A percentile compares a stretch with the other conserved stretches of the same genome.
Conservation (phyloP, 2,797 vertebrate species). For the Propithecus deckenii region DNA sequence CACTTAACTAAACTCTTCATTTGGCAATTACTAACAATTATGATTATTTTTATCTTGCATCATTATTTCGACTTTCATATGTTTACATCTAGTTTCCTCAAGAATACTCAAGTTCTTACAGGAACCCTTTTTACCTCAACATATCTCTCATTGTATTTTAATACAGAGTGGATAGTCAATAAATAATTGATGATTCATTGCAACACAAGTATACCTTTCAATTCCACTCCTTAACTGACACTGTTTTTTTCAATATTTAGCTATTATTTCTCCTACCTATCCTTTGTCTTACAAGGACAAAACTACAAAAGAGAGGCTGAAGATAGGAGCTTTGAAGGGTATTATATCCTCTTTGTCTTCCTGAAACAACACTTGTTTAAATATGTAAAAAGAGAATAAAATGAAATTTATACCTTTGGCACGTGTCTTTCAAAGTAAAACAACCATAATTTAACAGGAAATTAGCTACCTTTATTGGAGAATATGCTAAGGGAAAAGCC, state of each 20-base stretch:
- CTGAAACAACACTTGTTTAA: background rate
- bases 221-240: background rate
- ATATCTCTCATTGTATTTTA: background rate
- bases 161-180: background rate
- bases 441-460: slow-evolving; percentile 1
- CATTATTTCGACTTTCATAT: background rate
- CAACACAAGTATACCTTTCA: background rate
- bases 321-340: background rate
- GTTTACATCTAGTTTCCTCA: background rate
- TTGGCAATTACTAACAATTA: slow-evolving; percentile 26
- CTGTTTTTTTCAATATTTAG: background rate
- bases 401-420: background rate
- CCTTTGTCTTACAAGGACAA: background rate
- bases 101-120: background rate
- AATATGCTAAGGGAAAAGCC: background rate
- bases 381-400: background rate
- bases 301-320: slow-evolving; percentile 10
- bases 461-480: background rate
- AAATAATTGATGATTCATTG: background rate
- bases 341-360: background rate
- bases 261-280: background rate
- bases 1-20: background rate
- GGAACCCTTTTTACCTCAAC: background rate
- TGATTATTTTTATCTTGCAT: background rate
- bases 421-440: slow-evolving; percentile 34